A percentile compares a stretch with the other conserved stretches of the same genome.
Conservation (phyloP, 2,888 invertebrate genomes). For the Drosophila leonis region DNA sequence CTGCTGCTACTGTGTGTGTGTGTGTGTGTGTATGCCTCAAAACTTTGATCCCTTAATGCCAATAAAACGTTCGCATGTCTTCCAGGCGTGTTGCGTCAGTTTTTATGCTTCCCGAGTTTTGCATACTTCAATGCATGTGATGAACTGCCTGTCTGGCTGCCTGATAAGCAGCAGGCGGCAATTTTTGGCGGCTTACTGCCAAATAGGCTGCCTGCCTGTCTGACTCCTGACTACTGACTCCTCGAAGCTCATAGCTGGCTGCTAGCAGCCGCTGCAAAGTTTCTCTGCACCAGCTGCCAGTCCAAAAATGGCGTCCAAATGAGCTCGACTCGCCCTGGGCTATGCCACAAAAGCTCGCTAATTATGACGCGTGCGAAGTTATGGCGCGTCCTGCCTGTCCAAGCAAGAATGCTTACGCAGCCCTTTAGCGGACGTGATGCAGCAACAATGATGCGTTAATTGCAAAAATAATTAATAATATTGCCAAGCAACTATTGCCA, state of each 20-base stretch:
- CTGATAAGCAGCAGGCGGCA: conserved; percentile 67
- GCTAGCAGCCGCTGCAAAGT: conserved; percentile 20
- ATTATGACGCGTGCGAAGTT: conserved; percentile 71
- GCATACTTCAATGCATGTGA: conserved; percentile 65
- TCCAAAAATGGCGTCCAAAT: conserved; percentile 45
- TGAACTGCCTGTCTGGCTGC: conserved; percentile 47
- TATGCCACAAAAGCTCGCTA: conserved; percentile 62
- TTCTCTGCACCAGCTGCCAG: conserved; percentile 43
- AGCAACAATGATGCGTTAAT: conserved; percentile 76
- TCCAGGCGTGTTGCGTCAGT: conserved; percentile 72
- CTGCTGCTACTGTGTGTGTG: conserved; percentile 13
- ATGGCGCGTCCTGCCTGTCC: conserved; percentile 32
- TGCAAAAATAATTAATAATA: conserved; percentile 79
- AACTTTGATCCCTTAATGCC: conserved; percentile 79
- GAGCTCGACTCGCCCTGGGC: conserved; percentile 37
- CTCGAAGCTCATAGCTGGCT: not conserved
- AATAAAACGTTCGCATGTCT: conserved; percentile 80
- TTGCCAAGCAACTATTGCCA: conserved; percentile 38
- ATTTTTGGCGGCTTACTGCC: conserved; percentile 62
- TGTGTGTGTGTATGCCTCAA: conserved; percentile 42
- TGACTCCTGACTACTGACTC: not conserved
- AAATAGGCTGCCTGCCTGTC: conserved; percentile 37
- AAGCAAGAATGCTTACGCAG: conserved; percentile 51
- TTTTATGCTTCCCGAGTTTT: conserved; percentile 64
- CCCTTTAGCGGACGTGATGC: conserved; percentile 67